Percentiles rank a stretch among this genome's conserved stretches.
phyloP scores from a whole-genome alignment of 2,888 invertebrate genomes.

The Oscheius sp. region DNA sequence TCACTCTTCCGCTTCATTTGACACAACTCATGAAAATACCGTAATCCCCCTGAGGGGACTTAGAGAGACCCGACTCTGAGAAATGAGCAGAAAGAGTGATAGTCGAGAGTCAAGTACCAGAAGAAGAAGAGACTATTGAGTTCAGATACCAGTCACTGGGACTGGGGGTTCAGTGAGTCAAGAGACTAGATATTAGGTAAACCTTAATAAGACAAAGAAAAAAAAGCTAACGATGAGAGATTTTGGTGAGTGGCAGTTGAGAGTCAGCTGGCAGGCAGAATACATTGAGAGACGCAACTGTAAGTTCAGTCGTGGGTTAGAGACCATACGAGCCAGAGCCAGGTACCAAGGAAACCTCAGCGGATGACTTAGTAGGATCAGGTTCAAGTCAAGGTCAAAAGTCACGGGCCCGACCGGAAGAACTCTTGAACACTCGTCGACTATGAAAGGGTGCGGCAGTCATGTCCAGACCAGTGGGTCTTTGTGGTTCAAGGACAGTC shows the following conservation, averaged over 20 bases:
- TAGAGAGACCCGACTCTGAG: neutral
- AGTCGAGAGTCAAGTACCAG: neutral
- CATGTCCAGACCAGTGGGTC: slow-evolving; percentile 8
- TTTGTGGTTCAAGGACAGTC: slow-evolving; percentile 30
- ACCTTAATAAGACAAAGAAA: no score
- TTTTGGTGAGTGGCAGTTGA: no score
- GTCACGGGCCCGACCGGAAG: slow-evolving; percentile 15
- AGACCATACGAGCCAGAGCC: no score
- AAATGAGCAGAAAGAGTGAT: slow-evolving; percentile 1
- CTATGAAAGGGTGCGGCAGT: neutral
- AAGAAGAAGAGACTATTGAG: neutral
- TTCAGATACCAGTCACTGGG: no score
- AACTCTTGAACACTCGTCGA: neutral
- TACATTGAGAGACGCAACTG: no score
- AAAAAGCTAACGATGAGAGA: no score
- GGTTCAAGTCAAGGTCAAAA: slow-evolving; percentile 2
- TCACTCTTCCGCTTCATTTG: slow-evolving; percentile 26
- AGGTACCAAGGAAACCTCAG: no score
- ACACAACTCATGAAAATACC: slow-evolving; percentile 27
- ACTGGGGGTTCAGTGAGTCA: no score
- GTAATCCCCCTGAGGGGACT: slow-evolving; percentile 10
- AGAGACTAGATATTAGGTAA: no score
- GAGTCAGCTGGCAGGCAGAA: no score
- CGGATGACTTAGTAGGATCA: no score
- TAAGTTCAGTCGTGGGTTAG: no score